Percentiles rank a stretch among this genome's conserved stretches.
These are phyloP conservation scores for Mizuhopecten yessoensis DNA, from an alignment of 1,140 invertebrate genomes.

Conservation along the genomic window DNA sequence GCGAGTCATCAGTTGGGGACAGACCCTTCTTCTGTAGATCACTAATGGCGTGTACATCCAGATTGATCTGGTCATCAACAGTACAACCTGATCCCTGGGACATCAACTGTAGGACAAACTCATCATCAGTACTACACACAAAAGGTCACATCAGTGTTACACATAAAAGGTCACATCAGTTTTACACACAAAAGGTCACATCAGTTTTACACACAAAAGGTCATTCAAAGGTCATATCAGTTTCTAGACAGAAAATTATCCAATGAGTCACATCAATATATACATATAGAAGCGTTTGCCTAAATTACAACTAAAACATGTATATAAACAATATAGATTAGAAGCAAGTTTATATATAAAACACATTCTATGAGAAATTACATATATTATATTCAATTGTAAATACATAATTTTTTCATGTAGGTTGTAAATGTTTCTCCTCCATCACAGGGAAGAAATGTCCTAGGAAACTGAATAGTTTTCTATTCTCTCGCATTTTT, in stretches of 20 bases:
- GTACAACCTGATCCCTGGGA: conserved; percentile 93
- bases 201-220: not conserved
- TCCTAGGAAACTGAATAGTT: not conserved
- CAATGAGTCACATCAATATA: no score
- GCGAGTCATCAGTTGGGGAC: conserved; percentile 93
- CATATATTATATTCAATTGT: no score
- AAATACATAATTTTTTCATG: no score
- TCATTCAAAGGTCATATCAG: no score
- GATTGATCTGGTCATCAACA: conserved; percentile 90
- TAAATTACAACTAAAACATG: no score
- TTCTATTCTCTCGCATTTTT: not conserved
- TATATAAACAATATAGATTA: no score
- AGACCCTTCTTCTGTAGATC: conserved; percentile 90
- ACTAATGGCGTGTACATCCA: conserved; percentile 98
- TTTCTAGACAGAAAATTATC: no score
- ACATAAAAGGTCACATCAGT: conserved; percentile 9
- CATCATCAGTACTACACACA: not conserved
- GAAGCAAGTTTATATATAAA: no score
- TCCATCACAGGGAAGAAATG: not conserved
- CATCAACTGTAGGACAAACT: conserved; percentile 84
- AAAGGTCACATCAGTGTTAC: not conserved
- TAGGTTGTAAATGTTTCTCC: no score
- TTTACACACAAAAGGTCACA: conserved; percentile 17
- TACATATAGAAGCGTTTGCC: no score
- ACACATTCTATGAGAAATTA: no score